Conservation (phyloP, 2,888 invertebrate species). For the Pristionchus exspectatus region DNA sequence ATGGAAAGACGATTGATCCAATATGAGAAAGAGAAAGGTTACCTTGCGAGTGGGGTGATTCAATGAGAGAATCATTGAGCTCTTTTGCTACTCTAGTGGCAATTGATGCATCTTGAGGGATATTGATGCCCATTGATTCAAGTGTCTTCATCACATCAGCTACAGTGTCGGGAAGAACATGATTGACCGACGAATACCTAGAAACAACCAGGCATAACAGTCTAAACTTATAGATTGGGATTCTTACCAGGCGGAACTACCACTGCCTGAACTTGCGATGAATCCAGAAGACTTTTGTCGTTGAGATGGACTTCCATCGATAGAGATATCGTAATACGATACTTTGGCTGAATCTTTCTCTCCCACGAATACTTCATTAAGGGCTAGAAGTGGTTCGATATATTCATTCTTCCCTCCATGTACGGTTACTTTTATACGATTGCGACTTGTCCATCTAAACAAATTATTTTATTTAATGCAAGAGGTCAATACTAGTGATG, state of each 20-base stretch:
- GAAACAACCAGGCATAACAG: background rate
- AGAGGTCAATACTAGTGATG: no score
- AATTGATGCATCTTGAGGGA: constrained; percentile 57
- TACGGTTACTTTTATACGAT: constrained; percentile 31
- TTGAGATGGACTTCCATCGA: constrained; percentile 83
- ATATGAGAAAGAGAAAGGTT: background rate
- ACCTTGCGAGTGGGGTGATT: background rate
- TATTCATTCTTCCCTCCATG: background rate
- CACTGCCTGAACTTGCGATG: constrained; percentile 91
- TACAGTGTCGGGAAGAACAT: constrained; percentile 28
- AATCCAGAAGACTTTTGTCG: constrained; percentile 97
- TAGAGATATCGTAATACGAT: constrained; percentile 82
- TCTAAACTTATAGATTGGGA: background rate
- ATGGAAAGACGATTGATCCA: background rate
- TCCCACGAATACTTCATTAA: constrained; percentile 99
- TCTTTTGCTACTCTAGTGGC: constrained; percentile 59
- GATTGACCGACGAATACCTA: constrained; percentile 45
- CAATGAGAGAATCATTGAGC: constrained; percentile 58
- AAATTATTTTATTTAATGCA: no score
- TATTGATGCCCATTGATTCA: constrained; percentile 61
- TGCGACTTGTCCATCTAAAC: constrained; percentile 32
- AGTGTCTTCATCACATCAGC: constrained; percentile 62
- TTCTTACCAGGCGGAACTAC: constrained; percentile 39
- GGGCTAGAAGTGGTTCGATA: constrained; percentile 84
- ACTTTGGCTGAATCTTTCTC: constrained; percentile 91